A percentile compares a stretch with the other conserved stretches of the same genome.
Conservation (phyloP, 2,797 vertebrate genomes). For the Epinephelus awoara region DNA sequence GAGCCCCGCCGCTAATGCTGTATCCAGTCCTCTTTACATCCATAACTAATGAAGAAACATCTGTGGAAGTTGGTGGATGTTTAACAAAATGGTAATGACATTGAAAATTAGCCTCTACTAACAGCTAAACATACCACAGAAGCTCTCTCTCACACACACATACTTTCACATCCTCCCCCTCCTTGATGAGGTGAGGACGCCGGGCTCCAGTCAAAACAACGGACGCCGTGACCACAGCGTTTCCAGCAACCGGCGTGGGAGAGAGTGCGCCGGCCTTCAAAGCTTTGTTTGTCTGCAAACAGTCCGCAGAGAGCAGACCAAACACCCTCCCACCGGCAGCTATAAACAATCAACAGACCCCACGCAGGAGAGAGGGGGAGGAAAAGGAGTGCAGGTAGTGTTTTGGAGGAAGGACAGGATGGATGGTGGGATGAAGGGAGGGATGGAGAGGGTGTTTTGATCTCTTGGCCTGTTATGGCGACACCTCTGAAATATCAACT, state of each 20-base stretch:
- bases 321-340: slow-evolving; percentile 56
- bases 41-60: neutral
- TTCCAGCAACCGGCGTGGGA: slow-evolving; percentile 52
- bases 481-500: slow-evolving; percentile 28
- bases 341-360: slow-evolving; percentile 59
- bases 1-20: no score
- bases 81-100: neutral
- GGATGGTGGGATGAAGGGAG: neutral
- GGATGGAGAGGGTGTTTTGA: slow-evolving; percentile 12
- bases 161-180: neutral
- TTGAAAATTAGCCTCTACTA: neutral
- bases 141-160: neutral
- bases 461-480: neutral
- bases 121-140: neutral
- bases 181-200: slow-evolving; percentile 13
- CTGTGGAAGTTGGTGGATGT: neutral
- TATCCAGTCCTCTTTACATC: no score
- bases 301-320: slow-evolving; percentile 63
- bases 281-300: slow-evolving; percentile 70
- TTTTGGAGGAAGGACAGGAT: slow-evolving; percentile 9
- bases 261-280: slow-evolving; percentile 51
- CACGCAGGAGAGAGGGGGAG: slow-evolving; percentile 19
- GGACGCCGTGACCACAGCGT: slow-evolving; percentile 22
- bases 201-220: slow-evolving; percentile 45
- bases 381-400: slow-evolving; percentile 14